These are phyloP conservation scores for Machaerirhynchus nigripectus DNA, from an alignment of 2,113 vertebrate species.

Conservation along the genomic window DNA sequence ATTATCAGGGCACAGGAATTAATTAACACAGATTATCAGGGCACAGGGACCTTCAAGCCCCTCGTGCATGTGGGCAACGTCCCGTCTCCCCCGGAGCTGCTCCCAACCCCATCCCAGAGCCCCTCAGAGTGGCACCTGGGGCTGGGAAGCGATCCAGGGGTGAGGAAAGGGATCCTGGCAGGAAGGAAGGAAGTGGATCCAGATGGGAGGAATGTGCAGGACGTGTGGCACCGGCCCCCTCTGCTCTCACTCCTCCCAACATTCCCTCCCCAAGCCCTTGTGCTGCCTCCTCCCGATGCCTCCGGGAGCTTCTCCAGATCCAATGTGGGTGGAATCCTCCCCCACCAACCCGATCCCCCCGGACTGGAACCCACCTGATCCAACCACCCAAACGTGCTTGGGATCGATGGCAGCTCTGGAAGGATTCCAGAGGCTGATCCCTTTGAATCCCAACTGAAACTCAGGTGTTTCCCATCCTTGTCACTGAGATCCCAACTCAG, in stretches of 20 bases:
- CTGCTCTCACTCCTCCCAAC: neutral
- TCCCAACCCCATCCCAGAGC: neutral
- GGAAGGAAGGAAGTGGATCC: neutral
- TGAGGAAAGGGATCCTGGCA: neutral
- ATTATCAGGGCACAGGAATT: neutral
- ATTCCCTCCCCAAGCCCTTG: neutral
- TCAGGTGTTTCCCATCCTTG: neutral
- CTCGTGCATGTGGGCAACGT: rapidly evolving
- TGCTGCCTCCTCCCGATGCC: neutral
- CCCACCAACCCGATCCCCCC: rapidly evolving
- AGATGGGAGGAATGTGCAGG: neutral
- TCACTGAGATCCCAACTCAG: neutral
- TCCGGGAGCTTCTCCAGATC: neutral
- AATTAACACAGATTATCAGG: neutral
- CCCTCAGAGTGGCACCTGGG: neutral
- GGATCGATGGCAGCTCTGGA: rapidly evolving
- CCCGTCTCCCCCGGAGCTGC: neutral
- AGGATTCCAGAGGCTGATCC: neutral
- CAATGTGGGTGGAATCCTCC: rapidly evolving
- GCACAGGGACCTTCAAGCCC: neutral
- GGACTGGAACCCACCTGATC: rapidly evolving
- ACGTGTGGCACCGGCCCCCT: neutral
- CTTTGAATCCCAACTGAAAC: neutral
- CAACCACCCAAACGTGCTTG: neutral
- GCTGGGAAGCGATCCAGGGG: neutral